Evolutionary conservation across 2,797 vertebrate genomes (phyloP).

Genomic region (Microhierax caerulescens): DNA sequence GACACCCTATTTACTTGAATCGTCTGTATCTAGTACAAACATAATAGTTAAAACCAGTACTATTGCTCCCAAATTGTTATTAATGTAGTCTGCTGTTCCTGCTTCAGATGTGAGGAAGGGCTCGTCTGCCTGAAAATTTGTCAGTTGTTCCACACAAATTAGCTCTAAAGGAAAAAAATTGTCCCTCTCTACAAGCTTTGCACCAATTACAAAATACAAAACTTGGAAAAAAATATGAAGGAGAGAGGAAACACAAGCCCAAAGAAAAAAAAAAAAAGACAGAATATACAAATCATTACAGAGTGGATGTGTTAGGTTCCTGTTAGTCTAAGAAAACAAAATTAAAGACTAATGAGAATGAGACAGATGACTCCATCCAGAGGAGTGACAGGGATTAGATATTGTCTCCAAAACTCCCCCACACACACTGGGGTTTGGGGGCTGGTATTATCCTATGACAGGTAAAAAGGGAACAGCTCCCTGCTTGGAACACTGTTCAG

Average conservation of each 20-base stretch:
- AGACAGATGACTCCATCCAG: not conserved
- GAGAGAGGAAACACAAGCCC: not conserved
- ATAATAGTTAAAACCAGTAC: not conserved
- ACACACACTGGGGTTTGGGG: not conserved
- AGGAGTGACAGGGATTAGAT: not conserved
- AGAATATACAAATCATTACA: not conserved
- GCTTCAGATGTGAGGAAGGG: not conserved
- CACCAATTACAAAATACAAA: not conserved
- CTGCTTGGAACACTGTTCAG: not conserved
- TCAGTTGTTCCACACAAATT: not conserved
- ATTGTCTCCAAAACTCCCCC: not conserved
- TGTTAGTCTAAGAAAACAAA: not conserved
- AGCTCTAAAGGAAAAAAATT: not conserved
- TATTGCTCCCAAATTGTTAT: not conserved
- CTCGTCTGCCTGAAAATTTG: not conserved
- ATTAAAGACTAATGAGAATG: not conserved
- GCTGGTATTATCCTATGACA: not conserved
- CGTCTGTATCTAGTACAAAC: not conserved
- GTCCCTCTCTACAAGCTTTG: not conserved
- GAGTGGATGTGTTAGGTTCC: not conserved
- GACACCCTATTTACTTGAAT: not conserved
- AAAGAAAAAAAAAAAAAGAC: not conserved
- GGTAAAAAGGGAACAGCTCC: not conserved
- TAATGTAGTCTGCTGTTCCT: not conserved
- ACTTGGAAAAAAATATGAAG: not conserved